Percentiles rank a stretch among this genome's conserved stretches.
These are phyloP conservation scores for Actinopyga echinites DNA, from an alignment of 53 echinoderm and acorn worm species.

Conservation along the genomic window DNA sequence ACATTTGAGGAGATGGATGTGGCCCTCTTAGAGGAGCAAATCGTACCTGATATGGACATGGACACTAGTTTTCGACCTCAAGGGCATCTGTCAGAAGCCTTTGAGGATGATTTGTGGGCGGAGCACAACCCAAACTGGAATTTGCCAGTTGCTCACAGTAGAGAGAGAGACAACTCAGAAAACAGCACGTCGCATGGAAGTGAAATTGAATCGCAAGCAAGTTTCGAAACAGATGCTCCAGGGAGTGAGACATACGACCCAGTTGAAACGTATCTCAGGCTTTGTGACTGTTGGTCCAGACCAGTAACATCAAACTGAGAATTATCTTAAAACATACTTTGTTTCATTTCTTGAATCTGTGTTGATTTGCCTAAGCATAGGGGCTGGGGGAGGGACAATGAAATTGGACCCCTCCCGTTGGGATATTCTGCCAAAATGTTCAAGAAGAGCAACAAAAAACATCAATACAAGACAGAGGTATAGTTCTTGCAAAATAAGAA, in stretches of 20 bases:
- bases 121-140: conserved; percentile 30
- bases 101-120: conserved; percentile 33
- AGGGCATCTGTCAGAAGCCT: conserved; percentile 5
- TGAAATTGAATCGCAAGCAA: too few relatives aligned
- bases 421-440: too few relatives aligned
- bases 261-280: conserved; percentile 79
- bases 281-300: conserved; percentile 80
- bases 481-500: too few relatives aligned
- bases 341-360: too few relatives aligned
- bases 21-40: background rate
- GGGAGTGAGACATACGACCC: conserved; percentile 67
- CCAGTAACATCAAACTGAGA: conserved; percentile 18
- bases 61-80: background rate
- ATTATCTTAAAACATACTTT: too few relatives aligned
- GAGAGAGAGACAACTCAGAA: conserved; percentile 62
- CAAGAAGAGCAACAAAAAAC: too few relatives aligned
- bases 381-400: too few relatives aligned
- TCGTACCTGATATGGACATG: conserved; percentile 41
- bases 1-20: background rate
- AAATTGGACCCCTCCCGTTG: too few relatives aligned
- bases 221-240: too few relatives aligned
- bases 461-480: too few relatives aligned
- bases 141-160: conserved; percentile 12
- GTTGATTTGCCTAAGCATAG: too few relatives aligned
- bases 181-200: too few relatives aligned